Conservation (phyloP, 2,888 invertebrate genomes). For the Acleris cristana region DNA sequence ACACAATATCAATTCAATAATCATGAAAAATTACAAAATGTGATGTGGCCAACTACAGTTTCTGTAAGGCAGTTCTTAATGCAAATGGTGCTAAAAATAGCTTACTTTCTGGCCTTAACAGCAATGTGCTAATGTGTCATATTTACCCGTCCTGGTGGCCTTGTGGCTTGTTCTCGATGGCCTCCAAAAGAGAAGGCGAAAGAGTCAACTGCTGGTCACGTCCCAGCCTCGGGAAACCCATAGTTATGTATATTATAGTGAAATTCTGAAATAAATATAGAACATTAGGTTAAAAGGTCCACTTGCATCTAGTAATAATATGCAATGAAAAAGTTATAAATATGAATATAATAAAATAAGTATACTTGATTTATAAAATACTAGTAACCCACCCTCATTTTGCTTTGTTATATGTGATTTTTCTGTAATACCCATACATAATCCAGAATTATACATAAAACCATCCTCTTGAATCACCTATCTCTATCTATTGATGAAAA, state of each 20-base stretch:
- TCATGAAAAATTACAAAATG: too few relatives aligned
- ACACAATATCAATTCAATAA: too few relatives aligned
- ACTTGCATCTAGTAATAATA: background rate
- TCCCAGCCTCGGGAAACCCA: conserved; percentile 93
- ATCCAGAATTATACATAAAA: too few relatives aligned
- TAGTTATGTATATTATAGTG: conserved; percentile 95
- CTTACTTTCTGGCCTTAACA: background rate
- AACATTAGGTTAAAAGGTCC: background rate
- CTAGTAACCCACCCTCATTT: too few relatives aligned
- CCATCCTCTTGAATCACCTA: too few relatives aligned
- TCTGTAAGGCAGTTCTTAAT: too few relatives aligned
- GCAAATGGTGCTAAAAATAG: too few relatives aligned
- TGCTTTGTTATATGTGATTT: too few relatives aligned
- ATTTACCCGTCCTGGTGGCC: conserved; percentile 92
- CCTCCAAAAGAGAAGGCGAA: conserved; percentile 89
- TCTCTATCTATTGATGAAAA: too few relatives aligned
- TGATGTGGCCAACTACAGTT: too few relatives aligned
- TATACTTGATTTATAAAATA: too few relatives aligned
- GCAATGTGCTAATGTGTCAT: background rate
- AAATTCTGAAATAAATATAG: conserved; percentile 88
- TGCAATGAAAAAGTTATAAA: background rate
- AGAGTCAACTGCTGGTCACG: conserved; percentile 89
- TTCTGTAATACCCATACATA: too few relatives aligned
- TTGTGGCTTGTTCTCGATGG: conserved; percentile 91
- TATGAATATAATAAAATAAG: background rate